Percentiles rank a stretch among this genome's conserved stretches.
Conservation (phyloP, 2,797 vertebrate genomes). For the Odontamblyopus lacepedii region DNA sequence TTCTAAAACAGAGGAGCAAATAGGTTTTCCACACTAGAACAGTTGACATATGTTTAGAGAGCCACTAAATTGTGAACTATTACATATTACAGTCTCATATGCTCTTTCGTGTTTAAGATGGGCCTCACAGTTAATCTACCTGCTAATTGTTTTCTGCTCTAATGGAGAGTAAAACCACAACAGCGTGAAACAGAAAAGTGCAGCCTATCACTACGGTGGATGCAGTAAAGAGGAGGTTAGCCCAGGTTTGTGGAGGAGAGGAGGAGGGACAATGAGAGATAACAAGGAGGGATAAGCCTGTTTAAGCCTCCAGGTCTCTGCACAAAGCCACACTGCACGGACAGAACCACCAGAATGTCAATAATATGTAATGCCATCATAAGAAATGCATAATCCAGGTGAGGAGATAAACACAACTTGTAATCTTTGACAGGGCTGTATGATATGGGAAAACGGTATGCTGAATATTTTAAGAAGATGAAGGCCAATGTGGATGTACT, state of each 20-base stretch:
- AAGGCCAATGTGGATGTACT: not conserved
- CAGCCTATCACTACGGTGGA: conserved; percentile 10
- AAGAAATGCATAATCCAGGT: conserved; percentile 37
- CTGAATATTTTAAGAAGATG: not conserved
- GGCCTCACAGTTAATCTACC: not conserved
- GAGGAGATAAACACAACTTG: conserved; percentile 8
- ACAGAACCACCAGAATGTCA: conserved; percentile 54
- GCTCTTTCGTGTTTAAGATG: not conserved
- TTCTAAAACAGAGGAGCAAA: not conserved
- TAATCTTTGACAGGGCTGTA: not conserved
- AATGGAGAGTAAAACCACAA: conserved; percentile 2
- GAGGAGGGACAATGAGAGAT: conserved; percentile 52
- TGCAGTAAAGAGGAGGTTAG: conserved; percentile 22
- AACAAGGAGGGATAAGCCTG: conserved; percentile 61
- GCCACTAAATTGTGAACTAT: not conserved
- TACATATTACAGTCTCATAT: not conserved
- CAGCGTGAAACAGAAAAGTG: conserved; percentile 4
- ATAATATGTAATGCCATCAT: conserved; percentile 45
- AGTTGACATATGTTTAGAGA: not conserved
- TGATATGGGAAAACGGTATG: not conserved
- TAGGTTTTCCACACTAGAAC: not conserved
- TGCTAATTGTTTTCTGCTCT: conserved; percentile 10
- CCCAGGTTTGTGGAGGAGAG: conserved; percentile 29
- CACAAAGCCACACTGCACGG: conserved; percentile 39
- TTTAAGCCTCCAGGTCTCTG: conserved; percentile 54